A percentile compares a stretch with the other conserved stretches of the same genome.
phyloP scores from a whole-genome alignment of 2,113 vertebrate genomes.

The Megaceryle torquata region DNA sequence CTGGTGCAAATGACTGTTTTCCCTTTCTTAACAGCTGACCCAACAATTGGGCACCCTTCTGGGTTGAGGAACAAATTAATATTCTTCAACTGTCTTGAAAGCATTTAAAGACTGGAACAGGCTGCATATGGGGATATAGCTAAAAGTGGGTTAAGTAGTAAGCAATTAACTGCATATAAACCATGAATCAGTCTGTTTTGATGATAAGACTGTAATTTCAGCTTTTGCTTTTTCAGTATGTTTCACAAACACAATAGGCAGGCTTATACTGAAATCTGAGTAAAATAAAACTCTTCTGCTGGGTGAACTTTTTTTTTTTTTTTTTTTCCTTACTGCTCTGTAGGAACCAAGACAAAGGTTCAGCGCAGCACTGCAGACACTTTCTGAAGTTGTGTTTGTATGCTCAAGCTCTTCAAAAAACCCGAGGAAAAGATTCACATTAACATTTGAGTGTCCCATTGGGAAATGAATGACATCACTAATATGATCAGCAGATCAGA shows the following conservation, averaged over 20 bases:
- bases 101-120: neutral
- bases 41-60: neutral
- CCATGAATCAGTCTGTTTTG: slow-evolving; percentile 12
- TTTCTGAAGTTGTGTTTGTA: neutral
- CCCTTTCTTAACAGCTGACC: neutral
- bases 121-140: neutral
- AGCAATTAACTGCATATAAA: slow-evolving; percentile 43
- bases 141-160: slow-evolving; percentile 19
- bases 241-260: slow-evolving; percentile 18
- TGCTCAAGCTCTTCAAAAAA: neutral
- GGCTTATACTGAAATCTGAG: slow-evolving; percentile 1
- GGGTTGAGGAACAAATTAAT: neutral
- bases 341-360: neutral
- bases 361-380: neutral
- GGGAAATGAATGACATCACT: neutral
- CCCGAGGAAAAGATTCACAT: neutral
- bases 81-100: neutral
- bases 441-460: neutral
- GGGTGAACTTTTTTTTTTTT: neutral
- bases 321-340: neutral
- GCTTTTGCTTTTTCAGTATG: slow-evolving; percentile 8
- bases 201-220: slow-evolving; percentile 24
- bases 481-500: neutral
- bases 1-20: neutral
- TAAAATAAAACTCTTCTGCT: neutral